Evolutionary conservation across 2,888 invertebrate genomes (phyloP), one percentile per base, ranked within the genome.

Genomic region (Oegoconia quadripuncta): DNA sequence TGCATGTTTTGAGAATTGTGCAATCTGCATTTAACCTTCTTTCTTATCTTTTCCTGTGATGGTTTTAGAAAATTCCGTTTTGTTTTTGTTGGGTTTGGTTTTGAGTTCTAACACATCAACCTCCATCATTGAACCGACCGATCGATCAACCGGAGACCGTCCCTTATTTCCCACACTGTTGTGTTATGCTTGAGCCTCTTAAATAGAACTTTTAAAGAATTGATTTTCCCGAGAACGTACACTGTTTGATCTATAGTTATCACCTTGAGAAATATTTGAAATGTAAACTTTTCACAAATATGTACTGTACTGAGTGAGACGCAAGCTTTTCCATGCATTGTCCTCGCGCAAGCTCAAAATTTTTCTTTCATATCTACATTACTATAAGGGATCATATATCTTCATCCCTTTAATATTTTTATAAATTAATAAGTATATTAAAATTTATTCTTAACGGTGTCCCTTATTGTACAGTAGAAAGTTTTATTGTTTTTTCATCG

Each of bases 1-100:
- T 83, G 86, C 87, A 87, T 84, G 86, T 55, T 56, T 56, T 55
- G 80, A 77, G 72, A 65, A 57, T 60, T 59, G 64, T 63, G 64
- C 69, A 69, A 65, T 63, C 67, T 71, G 71, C 71, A 65, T 70
- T 61, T 51, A 59, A 54, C 66, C 62, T 69, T 55, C 55, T 58
- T 59, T 57, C 55, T 55, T 58, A 59, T 61, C 53, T 51, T 42
- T 54, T 64, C 70, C 61, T 69, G 62, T 65, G 44, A 64, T 72
- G 67, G 68, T 65, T 74, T 66, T 66, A 61, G 59, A 66, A 59
- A 63, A 53, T 61, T 60, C 59, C 51, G 53, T 56, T 65, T 52
- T 60, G 55, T 55, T 58, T 44, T 57, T 66, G 47, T n/a, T n/a
- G n/a, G n/a, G 46, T 67, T 65, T 66, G 51, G 49, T 61, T 67